Percentiles rank a stretch among this genome's conserved stretches.
Evolutionary conservation across 2,888 invertebrate species (phyloP).

Genomic region (Rhagonycha fulva): DNA sequence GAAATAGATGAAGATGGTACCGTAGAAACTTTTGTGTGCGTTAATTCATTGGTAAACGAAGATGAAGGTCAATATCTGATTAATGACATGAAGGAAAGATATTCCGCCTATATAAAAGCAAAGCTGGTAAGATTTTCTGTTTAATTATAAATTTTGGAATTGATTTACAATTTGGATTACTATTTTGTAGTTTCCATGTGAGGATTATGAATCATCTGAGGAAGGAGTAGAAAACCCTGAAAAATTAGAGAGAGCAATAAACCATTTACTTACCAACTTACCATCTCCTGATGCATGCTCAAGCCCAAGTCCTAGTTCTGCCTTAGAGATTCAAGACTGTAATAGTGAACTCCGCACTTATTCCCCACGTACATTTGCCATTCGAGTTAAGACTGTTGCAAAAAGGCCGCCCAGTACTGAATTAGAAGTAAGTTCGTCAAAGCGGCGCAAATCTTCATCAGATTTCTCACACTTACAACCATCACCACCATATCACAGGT

Average conservation of each 20-base stretch:
- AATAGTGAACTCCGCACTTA: slow-evolving; percentile 28
- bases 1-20: slow-evolving; percentile 81
- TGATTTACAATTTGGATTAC: not conserved
- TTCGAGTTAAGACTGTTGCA: slow-evolving; percentile 28
- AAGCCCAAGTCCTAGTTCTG: slow-evolving; percentile 37
- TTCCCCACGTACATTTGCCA: slow-evolving; percentile 24
- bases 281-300: slow-evolving; percentile 50
- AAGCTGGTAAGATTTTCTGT: not conserved
- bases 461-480: slow-evolving; percentile 31
- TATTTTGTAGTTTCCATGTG: not conserved
- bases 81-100: slow-evolving; percentile 79
- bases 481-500: slow-evolving; percentile 33
- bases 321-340: slow-evolving; percentile 50
- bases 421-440: slow-evolving; percentile 38
- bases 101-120: slow-evolving; percentile 65
- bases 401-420: slow-evolving; percentile 37
- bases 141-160: not conserved
- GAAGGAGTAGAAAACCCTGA: slow-evolving; percentile 69
- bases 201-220: slow-evolving; percentile 25
- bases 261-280: slow-evolving; percentile 66
- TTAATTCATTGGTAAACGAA: slow-evolving; percentile 76
- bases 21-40: slow-evolving; percentile 84
- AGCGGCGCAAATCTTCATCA: slow-evolving; percentile 41
- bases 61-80: slow-evolving; percentile 75
- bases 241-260: slow-evolving; percentile 72